Base-by-base conservation (phyloP, 2,113 vertebrate genomes). In the Lophura nycthemera region DNA sequence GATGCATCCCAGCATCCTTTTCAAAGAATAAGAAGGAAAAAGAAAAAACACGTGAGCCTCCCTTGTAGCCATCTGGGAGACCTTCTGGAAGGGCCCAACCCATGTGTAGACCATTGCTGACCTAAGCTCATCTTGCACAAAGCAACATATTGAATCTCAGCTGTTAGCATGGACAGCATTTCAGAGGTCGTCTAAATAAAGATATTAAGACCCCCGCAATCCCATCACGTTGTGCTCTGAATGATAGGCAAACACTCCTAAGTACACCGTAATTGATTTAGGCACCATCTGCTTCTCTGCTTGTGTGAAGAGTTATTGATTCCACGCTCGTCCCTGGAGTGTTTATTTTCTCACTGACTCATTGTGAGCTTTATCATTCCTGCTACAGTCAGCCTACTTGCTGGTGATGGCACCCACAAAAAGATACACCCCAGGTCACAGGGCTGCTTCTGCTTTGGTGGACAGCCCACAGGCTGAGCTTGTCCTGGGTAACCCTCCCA, bases 401-500 rank as follows among this genome's bases (percentile, higher is more conserved):
- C 64, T 63, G 64, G n/a, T 34, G 82, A 59, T 67, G 83, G 56
- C 29, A 63, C 42, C 69, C 64, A 24, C 45, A 40, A 24, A 69
- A 48, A 56, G 48, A 57, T 59, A 24, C 29, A 30, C 29, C 42
- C 10, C 45, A 20, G 16, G 6, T 30, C 48, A 22, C 14, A 38
- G 34, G 25, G 70, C 69, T 89, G 67, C 15, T 32, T 56, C 32
- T 36, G 22, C 11, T 48, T 25, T 13, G 21, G 61, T 45, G 57
- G 14, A 65, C 50, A 82, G 7, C 18, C 10, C 24, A 72, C 22
- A 4, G 48, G 69, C 36, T 72, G 7, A 18, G 11, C 10, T 69
- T 21, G 40, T 1, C 0, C n/a, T 40, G 60, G 25, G 29, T 30
- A 71, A 60, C 18, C 38, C 47, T 36, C 0, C 32, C 61, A 29